Conservation (phyloP, 2,797 vertebrate species). For the Epinephelus coioides region DNA sequence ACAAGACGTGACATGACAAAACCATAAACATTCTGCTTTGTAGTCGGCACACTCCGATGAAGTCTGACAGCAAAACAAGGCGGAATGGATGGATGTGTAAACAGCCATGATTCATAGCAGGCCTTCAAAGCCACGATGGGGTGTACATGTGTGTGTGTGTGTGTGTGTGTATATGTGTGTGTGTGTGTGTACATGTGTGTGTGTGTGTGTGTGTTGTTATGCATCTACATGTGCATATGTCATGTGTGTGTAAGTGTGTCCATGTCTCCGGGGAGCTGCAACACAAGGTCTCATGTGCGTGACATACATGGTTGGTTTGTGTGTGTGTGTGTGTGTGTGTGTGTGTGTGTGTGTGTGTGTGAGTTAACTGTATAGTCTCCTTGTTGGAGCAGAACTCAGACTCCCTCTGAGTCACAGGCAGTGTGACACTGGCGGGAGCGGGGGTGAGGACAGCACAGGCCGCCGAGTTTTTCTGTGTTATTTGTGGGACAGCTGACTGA, state of each 20-base stretch:
- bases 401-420: constrained; percentile 68
- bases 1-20: constrained; percentile 64
- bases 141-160: constrained; percentile 3
- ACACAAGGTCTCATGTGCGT: constrained; percentile 30
- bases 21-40: constrained; percentile 75
- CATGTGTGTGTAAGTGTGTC: constrained; percentile 8
- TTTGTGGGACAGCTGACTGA: constrained; percentile 65
- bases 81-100: constrained; percentile 73
- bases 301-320: constrained; percentile 40
- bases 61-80: constrained; percentile 71
- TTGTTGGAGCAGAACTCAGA: constrained; percentile 54
- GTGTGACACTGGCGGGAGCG: constrained; percentile 45
- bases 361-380: constrained; percentile 48
- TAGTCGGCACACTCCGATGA: constrained; percentile 64
- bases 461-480: constrained; percentile 12
- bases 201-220: constrained; percentile 20
- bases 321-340: neutral
- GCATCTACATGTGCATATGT: constrained; percentile 34
- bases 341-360: neutral
- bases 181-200: constrained; percentile 17
- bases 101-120: constrained; percentile 77
- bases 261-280: constrained; percentile 26
- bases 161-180: constrained; percentile 28
- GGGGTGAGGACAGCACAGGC: constrained; percentile 54
- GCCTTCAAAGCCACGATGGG: constrained; percentile 44